Evolutionary conservation across 2,888 invertebrate genomes (phyloP).

Genomic region (Thereva unica): DNA sequence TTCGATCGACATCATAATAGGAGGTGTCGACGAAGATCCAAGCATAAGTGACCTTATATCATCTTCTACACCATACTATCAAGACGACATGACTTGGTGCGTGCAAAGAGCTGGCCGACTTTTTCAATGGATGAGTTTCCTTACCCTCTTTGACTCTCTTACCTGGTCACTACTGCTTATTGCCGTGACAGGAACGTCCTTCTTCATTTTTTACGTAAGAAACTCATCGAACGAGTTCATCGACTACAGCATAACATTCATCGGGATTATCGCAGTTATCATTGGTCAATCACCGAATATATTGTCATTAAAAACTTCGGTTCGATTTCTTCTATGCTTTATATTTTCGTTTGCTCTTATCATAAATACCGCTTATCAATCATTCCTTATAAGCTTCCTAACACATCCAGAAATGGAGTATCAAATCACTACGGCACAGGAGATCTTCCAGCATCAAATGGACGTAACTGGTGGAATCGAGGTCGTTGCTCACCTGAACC

Average conservation of each 20-base stretch:
- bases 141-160: constrained; percentile 8
- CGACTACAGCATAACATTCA: constrained; percentile 11
- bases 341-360: constrained; percentile 46
- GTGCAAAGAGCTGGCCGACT: constrained; percentile 51
- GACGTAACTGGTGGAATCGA: constrained; percentile 52
- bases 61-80: constrained; percentile 53
- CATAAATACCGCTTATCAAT: constrained; percentile 53
- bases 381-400: constrained; percentile 53
- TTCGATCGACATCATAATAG: constrained; percentile 53
- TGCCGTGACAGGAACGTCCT: not conserved
- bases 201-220: not conserved
- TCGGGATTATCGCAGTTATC: constrained; percentile 16
- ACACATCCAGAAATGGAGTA: constrained; percentile 52
- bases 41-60: constrained; percentile 51
- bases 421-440: constrained; percentile 49
- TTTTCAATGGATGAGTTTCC: constrained; percentile 48
- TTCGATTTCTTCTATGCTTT: constrained; percentile 39
- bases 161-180: constrained; percentile 8
- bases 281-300: constrained; percentile 29
- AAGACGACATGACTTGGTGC: constrained; percentile 58
- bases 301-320: constrained; percentile 1
- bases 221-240: not conserved
- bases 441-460: constrained; percentile 50
- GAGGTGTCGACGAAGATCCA: constrained; percentile 56
- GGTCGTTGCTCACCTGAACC: constrained; percentile 51